Percentiles rank a stretch among this genome's conserved stretches.
Evolutionary conservation across 2,888 invertebrate species (phyloP).

Genomic region (Elmis aenea): DNA sequence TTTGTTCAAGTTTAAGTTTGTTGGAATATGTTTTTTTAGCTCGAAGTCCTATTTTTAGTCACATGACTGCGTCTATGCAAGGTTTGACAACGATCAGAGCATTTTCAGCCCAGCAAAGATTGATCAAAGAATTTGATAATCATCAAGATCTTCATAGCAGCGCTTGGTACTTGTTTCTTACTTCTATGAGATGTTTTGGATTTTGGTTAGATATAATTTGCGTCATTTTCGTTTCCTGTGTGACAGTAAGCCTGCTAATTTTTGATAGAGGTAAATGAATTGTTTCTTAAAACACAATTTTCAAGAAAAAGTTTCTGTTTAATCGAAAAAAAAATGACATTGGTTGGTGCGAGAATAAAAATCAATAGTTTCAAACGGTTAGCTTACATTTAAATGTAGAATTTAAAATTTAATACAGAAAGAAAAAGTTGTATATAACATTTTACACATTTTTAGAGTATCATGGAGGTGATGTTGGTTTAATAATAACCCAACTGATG

Average conservation of each 20-base stretch:
- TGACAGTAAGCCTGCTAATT: conserved; percentile 41
- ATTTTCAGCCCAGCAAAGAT: conserved; percentile 56
- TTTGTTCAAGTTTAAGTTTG: no score
- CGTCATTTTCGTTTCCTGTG: conserved; percentile 54
- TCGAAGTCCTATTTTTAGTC: conserved; percentile 69
- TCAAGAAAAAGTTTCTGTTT: no score
- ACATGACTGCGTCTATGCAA: conserved; percentile 65
- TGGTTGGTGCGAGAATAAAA: no score
- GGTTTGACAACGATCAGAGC: conserved; percentile 70
- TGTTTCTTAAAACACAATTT: no score
- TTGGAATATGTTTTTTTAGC: no score
- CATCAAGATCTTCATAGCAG: conserved; percentile 62
- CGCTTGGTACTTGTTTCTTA: conserved; percentile 61
- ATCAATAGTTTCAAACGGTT: no score
- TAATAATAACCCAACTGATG: conserved; percentile 75
- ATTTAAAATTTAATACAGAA: no score
- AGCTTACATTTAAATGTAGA: no score
- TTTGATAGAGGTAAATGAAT: conserved; percentile 25
- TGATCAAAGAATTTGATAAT: conserved; percentile 55
- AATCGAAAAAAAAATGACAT: no score
- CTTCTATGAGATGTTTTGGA: conserved; percentile 62
- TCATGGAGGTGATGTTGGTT: conserved; percentile 61
- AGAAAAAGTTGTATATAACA: conserved; percentile 6
- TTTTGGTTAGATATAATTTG: conserved; percentile 62
- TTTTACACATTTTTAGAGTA: conserved; percentile 9